These are phyloP conservation scores for Microtus montanus DNA, from an alignment of 2,113 vertebrate species.

Conservation along the genomic window DNA sequence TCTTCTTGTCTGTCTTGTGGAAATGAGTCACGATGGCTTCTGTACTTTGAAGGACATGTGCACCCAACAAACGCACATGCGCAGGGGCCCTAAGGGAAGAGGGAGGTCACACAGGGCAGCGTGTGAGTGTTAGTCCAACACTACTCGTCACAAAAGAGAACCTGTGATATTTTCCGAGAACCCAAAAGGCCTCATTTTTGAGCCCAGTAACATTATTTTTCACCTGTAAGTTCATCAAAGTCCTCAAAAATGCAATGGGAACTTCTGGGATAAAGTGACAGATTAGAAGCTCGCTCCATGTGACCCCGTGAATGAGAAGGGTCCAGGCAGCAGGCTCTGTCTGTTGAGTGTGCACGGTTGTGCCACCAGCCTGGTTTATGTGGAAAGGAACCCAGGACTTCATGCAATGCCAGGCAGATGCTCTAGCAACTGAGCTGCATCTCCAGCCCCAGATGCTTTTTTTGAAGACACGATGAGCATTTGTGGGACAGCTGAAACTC, in stretches of 20 bases:
- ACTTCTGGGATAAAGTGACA: neutral
- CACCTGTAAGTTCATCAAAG: neutral
- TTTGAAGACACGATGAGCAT: neutral
- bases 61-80: neutral
- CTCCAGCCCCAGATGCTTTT: neutral
- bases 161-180: neutral
- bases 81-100: neutral
- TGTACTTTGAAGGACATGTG: neutral
- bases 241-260: neutral
- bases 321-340: neutral
- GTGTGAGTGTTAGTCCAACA: too few relatives aligned
- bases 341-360: neutral
- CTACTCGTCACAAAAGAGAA: too few relatives aligned
- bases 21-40: neutral
- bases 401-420: too few relatives aligned
- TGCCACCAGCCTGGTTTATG: neutral
- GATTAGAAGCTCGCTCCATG: neutral
- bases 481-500: too few relatives aligned
- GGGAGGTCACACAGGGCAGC: rapidly evolving
- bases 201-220: neutral
- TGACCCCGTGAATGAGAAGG: neutral
- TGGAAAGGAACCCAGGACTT: neutral
- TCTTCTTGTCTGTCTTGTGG: neutral
- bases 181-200: rapidly evolving
- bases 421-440: neutral